phyloP scores from a whole-genome alignment of 2,888 invertebrate species.

The Macrosoma leucophasiata region DNA sequence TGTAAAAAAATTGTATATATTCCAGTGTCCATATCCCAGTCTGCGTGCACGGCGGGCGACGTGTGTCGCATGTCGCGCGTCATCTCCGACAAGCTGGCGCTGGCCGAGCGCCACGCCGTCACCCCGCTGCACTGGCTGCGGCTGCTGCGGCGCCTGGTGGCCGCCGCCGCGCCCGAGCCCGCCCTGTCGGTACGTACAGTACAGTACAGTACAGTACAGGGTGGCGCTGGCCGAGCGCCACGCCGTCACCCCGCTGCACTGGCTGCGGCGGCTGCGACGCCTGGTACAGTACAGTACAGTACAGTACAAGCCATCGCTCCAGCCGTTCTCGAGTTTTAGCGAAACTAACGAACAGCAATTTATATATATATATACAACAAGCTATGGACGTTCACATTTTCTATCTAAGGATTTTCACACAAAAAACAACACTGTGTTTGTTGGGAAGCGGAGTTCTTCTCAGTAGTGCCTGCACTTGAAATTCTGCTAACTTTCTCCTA shows the following conservation, averaged over 20 bases:
- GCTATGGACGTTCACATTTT: no score
- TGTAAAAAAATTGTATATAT: constrained; percentile 2
- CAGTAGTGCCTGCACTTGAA: no score
- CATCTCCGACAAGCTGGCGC: constrained; percentile 84
- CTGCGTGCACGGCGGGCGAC: constrained; percentile 90
- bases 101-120: constrained; percentile 69
- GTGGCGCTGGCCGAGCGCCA: constrained; percentile 74
- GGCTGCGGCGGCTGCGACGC: constrained; percentile 81
- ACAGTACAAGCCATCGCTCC: no score
- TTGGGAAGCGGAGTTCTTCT: no score
- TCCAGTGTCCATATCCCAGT: constrained; percentile 78
- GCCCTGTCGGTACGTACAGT: constrained; percentile 22
- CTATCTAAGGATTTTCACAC: no score
- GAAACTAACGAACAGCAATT: no score
- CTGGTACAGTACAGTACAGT: no score
- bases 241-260: constrained; percentile 79
- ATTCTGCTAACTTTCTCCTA: no score
- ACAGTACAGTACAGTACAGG: constrained; percentile 79
- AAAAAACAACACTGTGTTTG: no score
- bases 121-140: constrained; percentile 82
- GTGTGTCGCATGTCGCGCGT: constrained; percentile 90
- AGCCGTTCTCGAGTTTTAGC: no score
- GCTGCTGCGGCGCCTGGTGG: constrained; percentile 78
- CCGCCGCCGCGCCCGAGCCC: constrained; percentile 44
- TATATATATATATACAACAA: no score